These are phyloP conservation scores for Neoscelio sp. DNA, from an alignment of 2,888 invertebrate genomes.

Conservation along the genomic window DNA sequence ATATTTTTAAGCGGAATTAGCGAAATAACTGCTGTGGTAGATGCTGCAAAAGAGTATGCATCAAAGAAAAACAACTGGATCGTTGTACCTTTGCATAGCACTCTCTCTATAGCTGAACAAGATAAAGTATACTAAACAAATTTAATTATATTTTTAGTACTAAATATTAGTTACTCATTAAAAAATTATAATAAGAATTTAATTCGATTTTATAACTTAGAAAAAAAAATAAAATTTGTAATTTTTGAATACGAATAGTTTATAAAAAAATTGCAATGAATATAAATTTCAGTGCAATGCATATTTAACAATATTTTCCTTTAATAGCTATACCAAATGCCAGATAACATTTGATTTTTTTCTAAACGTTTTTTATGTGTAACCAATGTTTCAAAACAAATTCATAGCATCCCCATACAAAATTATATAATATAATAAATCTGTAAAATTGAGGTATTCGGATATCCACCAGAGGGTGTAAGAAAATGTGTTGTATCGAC, in stretches of 20 bases:
- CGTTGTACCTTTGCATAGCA: constrained; percentile 50
- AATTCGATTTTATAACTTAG: constrained; percentile 9
- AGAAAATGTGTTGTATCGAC: constrained; percentile 99
- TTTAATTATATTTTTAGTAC: background rate
- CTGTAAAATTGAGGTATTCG: constrained; percentile 88
- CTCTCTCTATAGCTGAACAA: constrained; percentile 93
- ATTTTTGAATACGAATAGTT: too few species aligned
- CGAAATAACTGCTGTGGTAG: constrained; percentile 94
- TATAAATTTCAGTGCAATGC: too few species aligned
- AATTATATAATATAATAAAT: constrained; percentile 13
- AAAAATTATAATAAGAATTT: too few species aligned
- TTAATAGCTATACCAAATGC: too few species aligned
- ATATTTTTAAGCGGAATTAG: constrained; percentile 98
- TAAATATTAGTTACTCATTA: too few species aligned
- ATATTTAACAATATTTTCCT: too few species aligned
- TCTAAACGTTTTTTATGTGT: too few species aligned
- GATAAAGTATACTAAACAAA: constrained; percentile 89
- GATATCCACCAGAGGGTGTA: constrained; percentile 96
- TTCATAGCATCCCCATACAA: too few species aligned
- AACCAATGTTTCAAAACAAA: too few species aligned
- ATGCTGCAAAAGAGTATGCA: constrained; percentile 93
- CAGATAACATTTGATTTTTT: too few species aligned
- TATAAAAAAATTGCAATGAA: too few species aligned
- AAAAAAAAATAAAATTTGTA: too few species aligned
- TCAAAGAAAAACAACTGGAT: constrained; percentile 86